Percentiles rank a stretch among this genome's conserved stretches.
These are phyloP conservation scores for Patiria miniata DNA, from an alignment of 35 echinoderm and acorn worm genomes.

Conservation along the genomic window DNA sequence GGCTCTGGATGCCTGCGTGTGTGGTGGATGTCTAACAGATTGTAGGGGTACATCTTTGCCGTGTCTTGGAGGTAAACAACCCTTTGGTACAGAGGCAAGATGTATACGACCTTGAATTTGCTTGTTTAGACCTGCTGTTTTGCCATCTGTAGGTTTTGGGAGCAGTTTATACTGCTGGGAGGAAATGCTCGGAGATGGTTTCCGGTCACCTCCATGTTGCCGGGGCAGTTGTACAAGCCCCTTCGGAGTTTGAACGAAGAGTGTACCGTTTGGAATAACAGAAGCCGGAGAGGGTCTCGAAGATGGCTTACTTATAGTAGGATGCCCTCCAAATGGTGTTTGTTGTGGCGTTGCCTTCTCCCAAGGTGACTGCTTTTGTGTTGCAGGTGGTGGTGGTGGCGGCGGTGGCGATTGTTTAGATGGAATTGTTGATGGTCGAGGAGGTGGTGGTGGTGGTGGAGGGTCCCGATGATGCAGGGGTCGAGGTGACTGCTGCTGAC, in stretches of 20 bases:
- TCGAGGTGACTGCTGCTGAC: too few species aligned
- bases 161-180: too few species aligned
- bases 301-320: not conserved
- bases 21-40: too few species aligned
- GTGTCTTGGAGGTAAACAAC: too few species aligned
- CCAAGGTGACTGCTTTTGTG: not conserved
- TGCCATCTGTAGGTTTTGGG: too few species aligned
- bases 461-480: too few species aligned
- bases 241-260: conserved; percentile 8
- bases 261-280: not conserved
- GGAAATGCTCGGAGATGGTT: too few species aligned
- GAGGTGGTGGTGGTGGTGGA: not conserved
- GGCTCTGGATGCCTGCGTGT: not conserved
- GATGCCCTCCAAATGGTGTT: not conserved
- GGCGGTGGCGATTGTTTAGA: not conserved
- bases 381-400: not conserved
- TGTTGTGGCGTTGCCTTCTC: too few species aligned
- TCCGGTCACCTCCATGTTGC: not conserved
- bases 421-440: not conserved
- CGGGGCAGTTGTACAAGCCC: not conserved
- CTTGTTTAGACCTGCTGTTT: too few species aligned
- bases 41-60: too few species aligned
- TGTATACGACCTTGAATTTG: too few species aligned
- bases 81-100: too few species aligned
- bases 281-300: not conserved